phyloP scores from a whole-genome alignment of 2,113 vertebrate species.

The Ranitomeya variabilis region DNA sequence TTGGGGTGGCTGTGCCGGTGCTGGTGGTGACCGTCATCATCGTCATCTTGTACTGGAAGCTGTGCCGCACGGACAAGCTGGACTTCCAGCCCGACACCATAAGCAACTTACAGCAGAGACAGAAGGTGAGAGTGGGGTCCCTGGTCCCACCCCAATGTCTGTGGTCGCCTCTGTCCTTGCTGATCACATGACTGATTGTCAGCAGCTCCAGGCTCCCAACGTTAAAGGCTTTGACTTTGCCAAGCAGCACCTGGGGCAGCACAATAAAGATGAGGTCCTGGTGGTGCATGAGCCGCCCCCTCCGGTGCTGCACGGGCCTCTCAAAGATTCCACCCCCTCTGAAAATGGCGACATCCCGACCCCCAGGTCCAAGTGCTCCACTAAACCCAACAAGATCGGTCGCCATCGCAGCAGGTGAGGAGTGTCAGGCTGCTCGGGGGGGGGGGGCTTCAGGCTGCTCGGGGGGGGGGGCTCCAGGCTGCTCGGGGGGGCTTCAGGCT shows the following conservation, averaged over 20 bases:
- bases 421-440: too few species aligned
- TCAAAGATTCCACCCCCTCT: constrained; percentile 84
- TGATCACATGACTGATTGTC: neutral
- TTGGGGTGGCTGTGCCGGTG: constrained; percentile 89
- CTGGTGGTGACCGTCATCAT: constrained; percentile 88
- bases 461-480: too few species aligned
- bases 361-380: constrained; percentile 81
- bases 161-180: neutral
- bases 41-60: constrained; percentile 95
- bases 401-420: constrained; percentile 87
- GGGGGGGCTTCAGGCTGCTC: too few species aligned
- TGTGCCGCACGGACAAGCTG: constrained; percentile 95
- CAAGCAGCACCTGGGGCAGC: constrained; percentile 96
- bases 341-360: constrained; percentile 89
- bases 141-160: neutral
- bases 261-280: constrained; percentile 91
- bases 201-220: constrained; percentile 89
- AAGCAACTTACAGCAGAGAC: constrained; percentile 90
- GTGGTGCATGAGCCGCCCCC: constrained; percentile 88
- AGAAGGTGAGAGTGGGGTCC: constrained; percentile 80
- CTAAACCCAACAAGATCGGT: constrained; percentile 80
- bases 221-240: constrained; percentile 99
- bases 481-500: too few species aligned
- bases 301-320: constrained; percentile 68
- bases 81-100: constrained; percentile 95